Conservation (phyloP, 2,113 vertebrate genomes). For the Psittacus erithacus region DNA sequence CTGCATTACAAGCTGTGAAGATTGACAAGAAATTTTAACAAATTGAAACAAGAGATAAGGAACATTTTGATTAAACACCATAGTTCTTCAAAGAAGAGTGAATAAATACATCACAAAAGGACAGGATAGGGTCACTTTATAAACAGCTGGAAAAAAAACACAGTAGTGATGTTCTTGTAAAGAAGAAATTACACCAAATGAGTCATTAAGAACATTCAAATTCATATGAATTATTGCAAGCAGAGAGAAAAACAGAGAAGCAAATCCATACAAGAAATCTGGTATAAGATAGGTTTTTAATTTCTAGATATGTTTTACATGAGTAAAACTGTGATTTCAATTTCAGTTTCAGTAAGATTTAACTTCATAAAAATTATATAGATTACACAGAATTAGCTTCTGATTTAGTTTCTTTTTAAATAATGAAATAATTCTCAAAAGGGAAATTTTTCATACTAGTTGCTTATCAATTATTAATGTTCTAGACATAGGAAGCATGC, state of each 20-base stretch:
- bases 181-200: not conserved
- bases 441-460: not conserved
- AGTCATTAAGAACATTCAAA: not conserved
- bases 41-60: not conserved
- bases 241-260: not conserved
- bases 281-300: not conserved
- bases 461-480: not conserved
- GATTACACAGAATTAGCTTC: not conserved
- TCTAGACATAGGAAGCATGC: not conserved
- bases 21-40: not conserved
- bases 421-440: not conserved
- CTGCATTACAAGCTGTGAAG: not conserved
- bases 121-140: not conserved
- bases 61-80: not conserved
- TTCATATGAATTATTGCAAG: not conserved
- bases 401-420: not conserved
- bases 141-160: rapidly evolving
- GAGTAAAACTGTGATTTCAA: not conserved
- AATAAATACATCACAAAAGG: not conserved
- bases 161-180: not conserved
- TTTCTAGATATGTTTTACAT: not conserved
- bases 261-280: not conserved
- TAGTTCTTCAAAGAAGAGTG: not conserved
- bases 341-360: not conserved
- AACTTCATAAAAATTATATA: not conserved